phyloP scores from a whole-genome alignment of 1,140 invertebrate genomes.

The Penaeus chinensis region DNA sequence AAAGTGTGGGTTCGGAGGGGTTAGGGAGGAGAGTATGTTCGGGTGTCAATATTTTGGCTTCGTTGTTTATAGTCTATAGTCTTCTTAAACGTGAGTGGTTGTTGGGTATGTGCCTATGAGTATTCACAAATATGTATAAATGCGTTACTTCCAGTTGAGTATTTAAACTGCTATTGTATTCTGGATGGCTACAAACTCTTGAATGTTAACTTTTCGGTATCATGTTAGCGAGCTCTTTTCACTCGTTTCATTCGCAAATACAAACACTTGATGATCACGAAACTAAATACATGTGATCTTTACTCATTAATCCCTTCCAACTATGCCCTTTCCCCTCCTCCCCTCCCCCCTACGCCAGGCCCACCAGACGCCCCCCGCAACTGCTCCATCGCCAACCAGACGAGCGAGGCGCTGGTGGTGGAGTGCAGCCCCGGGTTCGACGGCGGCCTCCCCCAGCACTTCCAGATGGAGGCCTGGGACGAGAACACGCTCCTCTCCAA shows the following conservation, averaged over 20 bases:
- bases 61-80: too few relatives aligned
- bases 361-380: constrained; percentile 87
- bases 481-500: constrained; percentile 38
- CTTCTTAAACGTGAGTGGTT: background rate
- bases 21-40: too few relatives aligned
- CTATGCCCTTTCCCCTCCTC: background rate
- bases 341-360: constrained; percentile 71
- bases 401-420: constrained; percentile 82
- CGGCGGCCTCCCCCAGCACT: constrained; percentile 79
- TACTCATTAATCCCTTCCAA: background rate
- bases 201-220: too few relatives aligned
- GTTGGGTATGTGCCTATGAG: background rate
- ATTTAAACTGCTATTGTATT: too few relatives aligned
- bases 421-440: constrained; percentile 87
- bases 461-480: constrained; percentile 60
- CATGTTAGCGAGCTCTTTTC: too few relatives aligned
- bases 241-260: too few relatives aligned
- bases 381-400: constrained; percentile 87
- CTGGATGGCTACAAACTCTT: too few relatives aligned
- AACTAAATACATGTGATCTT: too few relatives aligned
- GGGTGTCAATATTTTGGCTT: too few relatives aligned
- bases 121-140: background rate
- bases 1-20: too few relatives aligned
- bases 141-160: background rate
- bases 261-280: too few relatives aligned